Percentiles rank a stretch among this genome's conserved stretches.
Evolutionary conservation across 1,140 invertebrate species (phyloP).

Genomic region (Venturia canescens): DNA sequence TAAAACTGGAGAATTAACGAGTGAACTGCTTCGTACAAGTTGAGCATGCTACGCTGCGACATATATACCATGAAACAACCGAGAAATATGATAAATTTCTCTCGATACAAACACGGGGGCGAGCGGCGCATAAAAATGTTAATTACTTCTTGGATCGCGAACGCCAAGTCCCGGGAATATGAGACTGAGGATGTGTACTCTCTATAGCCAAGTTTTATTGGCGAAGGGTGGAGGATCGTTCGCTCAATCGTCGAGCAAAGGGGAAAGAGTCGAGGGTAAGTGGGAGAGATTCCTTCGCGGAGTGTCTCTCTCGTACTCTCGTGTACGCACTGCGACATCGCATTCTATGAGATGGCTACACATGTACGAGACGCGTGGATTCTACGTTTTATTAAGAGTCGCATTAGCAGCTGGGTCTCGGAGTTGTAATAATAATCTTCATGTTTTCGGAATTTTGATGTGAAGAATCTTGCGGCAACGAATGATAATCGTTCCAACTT

Average conservation of each 20-base stretch:
- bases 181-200: constrained; percentile 8
- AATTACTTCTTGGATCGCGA: constrained; percentile 22
- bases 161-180: background rate
- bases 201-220: constrained; percentile 2
- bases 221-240: constrained; percentile 21
- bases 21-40: constrained; percentile 10
- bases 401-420: too few relatives aligned
- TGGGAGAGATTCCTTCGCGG: constrained; percentile 19
- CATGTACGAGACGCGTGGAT: background rate
- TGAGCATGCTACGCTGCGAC: constrained; percentile 1
- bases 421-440: too few relatives aligned
- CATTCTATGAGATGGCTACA: background rate
- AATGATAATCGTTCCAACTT: too few relatives aligned
- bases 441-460: too few relatives aligned
- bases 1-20: constrained; percentile 10
- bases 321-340: constrained; percentile 7
- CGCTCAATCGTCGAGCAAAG: background rate
- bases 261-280: background rate
- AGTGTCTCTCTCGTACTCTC: background rate
- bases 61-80: constrained; percentile 14
- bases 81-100: constrained; percentile 25
- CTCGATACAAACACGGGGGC: constrained; percentile 21
- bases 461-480: too few relatives aligned
- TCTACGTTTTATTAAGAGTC: background rate
- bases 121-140: constrained; percentile 21